Conservation (phyloP, 37 sponge, comb jelly and placozoan genomes). For the Dysidea cf. avara region DNA sequence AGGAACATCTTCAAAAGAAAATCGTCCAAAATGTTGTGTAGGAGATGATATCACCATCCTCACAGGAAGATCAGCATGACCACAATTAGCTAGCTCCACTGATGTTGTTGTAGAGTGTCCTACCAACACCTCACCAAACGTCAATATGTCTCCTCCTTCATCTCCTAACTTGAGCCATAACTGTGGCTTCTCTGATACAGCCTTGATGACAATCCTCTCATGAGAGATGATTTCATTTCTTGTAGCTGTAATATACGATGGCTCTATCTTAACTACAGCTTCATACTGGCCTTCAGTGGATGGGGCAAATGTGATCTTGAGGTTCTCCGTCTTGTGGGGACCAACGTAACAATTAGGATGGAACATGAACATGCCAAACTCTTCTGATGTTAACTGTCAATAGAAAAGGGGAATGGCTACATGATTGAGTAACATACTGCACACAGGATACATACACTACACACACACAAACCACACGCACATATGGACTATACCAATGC, state of each 20-base stretch:
- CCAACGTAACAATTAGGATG: constrained; percentile 42
- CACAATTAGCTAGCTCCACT: constrained; percentile 44
- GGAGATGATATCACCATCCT: constrained; percentile 28
- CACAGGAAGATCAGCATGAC: constrained; percentile 49
- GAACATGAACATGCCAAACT: constrained; percentile 19
- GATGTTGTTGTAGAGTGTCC: constrained; percentile 28
- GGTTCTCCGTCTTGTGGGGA: constrained; percentile 22
- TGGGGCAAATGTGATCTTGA: constrained; percentile 66
- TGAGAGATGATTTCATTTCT: not conserved
- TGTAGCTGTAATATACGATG: not conserved
- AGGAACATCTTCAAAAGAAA: constrained; percentile 34
- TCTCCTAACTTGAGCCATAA: constrained; percentile 27
- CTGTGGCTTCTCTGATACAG: constrained; percentile 47
- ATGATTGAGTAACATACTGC: no score
- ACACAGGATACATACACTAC: not conserved
- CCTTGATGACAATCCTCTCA: constrained; percentile 40
- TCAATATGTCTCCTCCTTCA: constrained; percentile 12
- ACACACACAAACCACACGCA: not conserved
- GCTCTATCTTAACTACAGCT: constrained; percentile 17
- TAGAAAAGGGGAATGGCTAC: not conserved
- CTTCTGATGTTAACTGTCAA: constrained; percentile 9
- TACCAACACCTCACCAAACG: constrained; percentile 59
- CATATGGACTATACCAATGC: not conserved
- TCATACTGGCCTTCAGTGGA: constrained; percentile 38
- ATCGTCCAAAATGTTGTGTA: not conserved